A percentile compares a stretch with the other conserved stretches of the same genome.
Conservation (phyloP, 2,113 vertebrate species). For the Seriola aureovittata region DNA sequence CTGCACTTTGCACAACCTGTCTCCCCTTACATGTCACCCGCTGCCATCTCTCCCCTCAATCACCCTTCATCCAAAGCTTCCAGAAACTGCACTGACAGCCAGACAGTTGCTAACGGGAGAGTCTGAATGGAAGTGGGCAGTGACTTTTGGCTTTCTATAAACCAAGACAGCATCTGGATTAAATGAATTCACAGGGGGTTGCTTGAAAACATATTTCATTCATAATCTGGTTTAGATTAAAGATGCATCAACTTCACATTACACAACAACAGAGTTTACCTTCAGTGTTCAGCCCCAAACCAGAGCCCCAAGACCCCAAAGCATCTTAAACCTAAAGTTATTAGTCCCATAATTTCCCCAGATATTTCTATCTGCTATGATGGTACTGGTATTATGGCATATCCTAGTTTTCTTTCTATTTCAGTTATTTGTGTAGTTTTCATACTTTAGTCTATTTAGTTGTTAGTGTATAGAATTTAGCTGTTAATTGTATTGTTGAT, state of each 20-base stretch:
- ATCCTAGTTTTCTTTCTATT: no score
- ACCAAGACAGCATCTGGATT: neutral
- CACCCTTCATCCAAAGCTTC: slow-evolving; percentile 1
- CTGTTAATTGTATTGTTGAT: no score
- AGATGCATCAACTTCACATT: neutral
- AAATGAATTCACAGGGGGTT: neutral
- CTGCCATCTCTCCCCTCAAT: neutral
- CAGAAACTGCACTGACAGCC: slow-evolving; percentile 34
- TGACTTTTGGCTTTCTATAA: neutral
- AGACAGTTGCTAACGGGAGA: neutral
- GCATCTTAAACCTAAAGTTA: neutral
- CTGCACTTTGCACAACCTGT: slow-evolving; percentile 37
- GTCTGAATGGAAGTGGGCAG: neutral
- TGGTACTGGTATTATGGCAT: no score
- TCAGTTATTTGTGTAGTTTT: no score
- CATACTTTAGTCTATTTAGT: no score
- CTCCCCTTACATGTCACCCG: slow-evolving; percentile 32
- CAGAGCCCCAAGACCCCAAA: no score
- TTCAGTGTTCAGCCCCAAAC: no score
- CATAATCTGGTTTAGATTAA: no score
- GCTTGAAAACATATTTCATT: neutral
- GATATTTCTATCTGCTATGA: neutral
- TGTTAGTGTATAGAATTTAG: no score
- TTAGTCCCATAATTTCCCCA: neutral
- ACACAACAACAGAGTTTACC: no score